A percentile compares a stretch with the other conserved stretches of the same genome.
phyloP scores from a whole-genome alignment of 2,797 vertebrate genomes.

The Hippopotamyrus pictus region DNA sequence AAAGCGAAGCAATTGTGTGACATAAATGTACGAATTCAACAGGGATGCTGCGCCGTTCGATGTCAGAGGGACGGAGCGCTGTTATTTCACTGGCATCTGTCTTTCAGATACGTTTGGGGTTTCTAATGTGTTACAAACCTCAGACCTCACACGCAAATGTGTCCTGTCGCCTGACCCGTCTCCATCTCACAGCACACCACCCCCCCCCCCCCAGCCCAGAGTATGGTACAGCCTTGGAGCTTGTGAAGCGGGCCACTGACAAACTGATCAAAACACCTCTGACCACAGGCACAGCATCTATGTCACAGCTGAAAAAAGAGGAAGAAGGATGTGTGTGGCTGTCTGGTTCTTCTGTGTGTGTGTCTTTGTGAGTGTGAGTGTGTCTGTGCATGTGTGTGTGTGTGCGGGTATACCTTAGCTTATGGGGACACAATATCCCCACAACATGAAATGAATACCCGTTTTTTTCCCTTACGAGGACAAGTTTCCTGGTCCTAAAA shows the following conservation, averaged over 20 bases:
- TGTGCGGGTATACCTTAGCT: neutral
- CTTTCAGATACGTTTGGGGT: neutral
- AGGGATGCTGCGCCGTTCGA: neutral
- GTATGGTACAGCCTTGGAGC: neutral
- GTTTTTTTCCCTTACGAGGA: no score
- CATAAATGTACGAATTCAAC: neutral
- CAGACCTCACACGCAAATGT: neutral
- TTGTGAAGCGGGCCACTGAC: neutral
- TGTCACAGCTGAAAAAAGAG: neutral
- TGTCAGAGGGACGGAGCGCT: neutral
- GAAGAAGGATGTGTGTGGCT: neutral
- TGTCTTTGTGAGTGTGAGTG: constrained; percentile 24
- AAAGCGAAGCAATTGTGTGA: neutral
- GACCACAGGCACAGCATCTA: neutral
- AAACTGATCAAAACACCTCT: neutral
- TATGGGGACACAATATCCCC: no score
- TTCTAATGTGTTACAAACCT: neutral
- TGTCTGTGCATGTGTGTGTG: neutral
- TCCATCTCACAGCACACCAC: neutral
- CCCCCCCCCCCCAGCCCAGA: neutral
- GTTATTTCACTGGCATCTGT: neutral
- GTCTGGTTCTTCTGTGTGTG: constrained; percentile 2
- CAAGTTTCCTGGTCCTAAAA: neutral
- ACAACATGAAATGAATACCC: no score
- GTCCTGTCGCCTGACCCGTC: neutral